phyloP scores from a whole-genome alignment of 2,113 vertebrate genomes.

The Chloebia gouldiae region DNA sequence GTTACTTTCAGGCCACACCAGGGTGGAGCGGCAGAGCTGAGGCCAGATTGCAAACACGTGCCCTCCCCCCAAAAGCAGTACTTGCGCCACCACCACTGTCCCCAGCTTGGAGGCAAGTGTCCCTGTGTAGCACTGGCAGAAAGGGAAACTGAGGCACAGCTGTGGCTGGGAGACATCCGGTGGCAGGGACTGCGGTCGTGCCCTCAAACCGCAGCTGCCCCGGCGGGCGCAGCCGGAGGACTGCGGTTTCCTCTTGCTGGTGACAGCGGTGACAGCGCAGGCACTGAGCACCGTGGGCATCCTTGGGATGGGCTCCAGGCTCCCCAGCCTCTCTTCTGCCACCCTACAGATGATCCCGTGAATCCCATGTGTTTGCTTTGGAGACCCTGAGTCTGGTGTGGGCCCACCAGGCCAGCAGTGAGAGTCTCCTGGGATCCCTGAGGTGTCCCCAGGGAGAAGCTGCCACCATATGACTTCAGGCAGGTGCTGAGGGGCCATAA shows the following conservation, averaged over 20 bases:
- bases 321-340: fast-evolving
- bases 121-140: not conserved
- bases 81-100: not conserved
- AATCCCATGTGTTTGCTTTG: not conserved
- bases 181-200: not conserved
- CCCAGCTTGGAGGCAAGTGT: not conserved
- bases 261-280: not conserved
- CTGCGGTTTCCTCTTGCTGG: not conserved
- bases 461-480: fast-evolving
- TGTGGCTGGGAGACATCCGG: not conserved
- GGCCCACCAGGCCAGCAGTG: not conserved
- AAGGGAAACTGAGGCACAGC: not conserved
- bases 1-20: not conserved
- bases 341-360: fast-evolving
- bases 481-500: fast-evolving
- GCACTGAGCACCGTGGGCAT: fast-evolving
- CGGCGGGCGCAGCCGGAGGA: fast-evolving
- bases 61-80: not conserved
- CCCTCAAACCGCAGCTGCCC: not conserved
- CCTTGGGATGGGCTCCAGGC: not conserved
- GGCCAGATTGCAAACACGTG: not conserved
- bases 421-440: not conserved
- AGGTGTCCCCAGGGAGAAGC: not conserved
- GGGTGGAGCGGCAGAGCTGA: fast-evolving
- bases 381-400: not conserved